Evolutionary conservation across 2,888 invertebrate genomes (phyloP).

Genomic region (Horisme vitalbata): DNA sequence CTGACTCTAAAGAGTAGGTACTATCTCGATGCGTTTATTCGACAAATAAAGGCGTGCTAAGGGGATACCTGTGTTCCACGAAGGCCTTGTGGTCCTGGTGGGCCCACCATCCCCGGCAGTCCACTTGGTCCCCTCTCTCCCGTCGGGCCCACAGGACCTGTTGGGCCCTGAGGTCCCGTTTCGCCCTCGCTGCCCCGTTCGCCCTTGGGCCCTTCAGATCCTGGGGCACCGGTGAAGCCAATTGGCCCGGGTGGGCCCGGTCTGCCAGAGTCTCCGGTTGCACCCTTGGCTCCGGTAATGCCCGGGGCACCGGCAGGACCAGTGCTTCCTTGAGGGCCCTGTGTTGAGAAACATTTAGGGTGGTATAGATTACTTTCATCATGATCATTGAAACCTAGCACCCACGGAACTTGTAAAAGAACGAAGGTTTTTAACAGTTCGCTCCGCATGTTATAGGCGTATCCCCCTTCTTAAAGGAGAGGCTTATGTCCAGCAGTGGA

Average conservation of each 20-base stretch:
- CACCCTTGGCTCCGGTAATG: constrained; percentile 86
- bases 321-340: constrained; percentile 88
- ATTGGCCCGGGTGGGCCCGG: constrained; percentile 86
- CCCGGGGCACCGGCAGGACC: constrained; percentile 88
- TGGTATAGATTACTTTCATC: too few species aligned
- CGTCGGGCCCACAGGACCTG: constrained; percentile 86
- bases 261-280: constrained; percentile 86
- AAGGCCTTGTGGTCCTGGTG: constrained; percentile 85
- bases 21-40: too few species aligned
- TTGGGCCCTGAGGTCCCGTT: constrained; percentile 86
- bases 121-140: constrained; percentile 86
- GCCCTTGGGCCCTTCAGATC: constrained; percentile 89
- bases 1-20: too few species aligned
- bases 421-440: too few species aligned
- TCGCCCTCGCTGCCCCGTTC: constrained; percentile 88
- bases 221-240: constrained; percentile 88
- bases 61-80: constrained; percentile 83
- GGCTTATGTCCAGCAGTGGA: too few species aligned
- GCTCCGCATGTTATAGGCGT: too few species aligned
- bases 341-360: background rate
- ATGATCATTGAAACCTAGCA: too few species aligned
- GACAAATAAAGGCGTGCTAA: too few species aligned
- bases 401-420: too few species aligned
- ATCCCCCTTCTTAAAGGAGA: too few species aligned
- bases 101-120: constrained; percentile 85